Percentiles rank a stretch among this genome's conserved stretches.
Conservation (phyloP, 2,888 invertebrate species). For the Phengaris alcon region DNA sequence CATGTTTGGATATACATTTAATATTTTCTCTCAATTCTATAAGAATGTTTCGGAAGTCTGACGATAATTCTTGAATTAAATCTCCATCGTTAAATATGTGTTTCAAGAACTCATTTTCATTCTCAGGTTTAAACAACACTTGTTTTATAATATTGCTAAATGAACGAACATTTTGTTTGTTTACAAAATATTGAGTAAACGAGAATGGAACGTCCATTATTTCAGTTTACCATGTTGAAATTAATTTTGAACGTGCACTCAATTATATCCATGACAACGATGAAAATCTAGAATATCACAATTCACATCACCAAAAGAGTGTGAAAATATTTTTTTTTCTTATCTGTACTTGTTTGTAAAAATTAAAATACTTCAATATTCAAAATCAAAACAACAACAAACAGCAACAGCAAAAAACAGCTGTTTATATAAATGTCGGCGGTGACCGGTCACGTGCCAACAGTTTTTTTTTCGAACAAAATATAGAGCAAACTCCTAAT, state of each 20-base stretch:
- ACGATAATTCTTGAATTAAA: conserved; percentile 46
- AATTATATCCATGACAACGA: too few relatives aligned
- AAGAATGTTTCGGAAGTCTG: conserved; percentile 47
- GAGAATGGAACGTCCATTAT: conserved; percentile 54
- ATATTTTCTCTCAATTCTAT: conserved; percentile 51
- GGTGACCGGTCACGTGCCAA: too few relatives aligned
- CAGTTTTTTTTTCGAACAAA: too few relatives aligned
- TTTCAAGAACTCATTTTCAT: conserved; percentile 36
- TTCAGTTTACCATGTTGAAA: not conserved
- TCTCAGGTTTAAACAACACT: conserved; percentile 48
- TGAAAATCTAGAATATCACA: too few relatives aligned
- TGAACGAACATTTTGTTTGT: conserved; percentile 67
- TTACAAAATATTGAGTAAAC: conserved; percentile 60
- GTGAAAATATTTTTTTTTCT: too few relatives aligned
- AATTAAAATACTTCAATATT: too few relatives aligned
- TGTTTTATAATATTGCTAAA: conserved; percentile 54
- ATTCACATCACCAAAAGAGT: too few relatives aligned
- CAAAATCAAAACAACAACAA: too few relatives aligned
- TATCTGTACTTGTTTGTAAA: too few relatives aligned
- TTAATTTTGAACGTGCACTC: not conserved
- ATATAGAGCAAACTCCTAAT: too few relatives aligned
- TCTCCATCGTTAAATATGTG: conserved; percentile 47
- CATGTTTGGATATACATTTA: conserved; percentile 47
- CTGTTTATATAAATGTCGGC: too few relatives aligned
- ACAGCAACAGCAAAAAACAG: too few relatives aligned